Evolutionary conservation across 2,797 vertebrate species (phyloP).

Genomic region (Anas acuta): DNA sequence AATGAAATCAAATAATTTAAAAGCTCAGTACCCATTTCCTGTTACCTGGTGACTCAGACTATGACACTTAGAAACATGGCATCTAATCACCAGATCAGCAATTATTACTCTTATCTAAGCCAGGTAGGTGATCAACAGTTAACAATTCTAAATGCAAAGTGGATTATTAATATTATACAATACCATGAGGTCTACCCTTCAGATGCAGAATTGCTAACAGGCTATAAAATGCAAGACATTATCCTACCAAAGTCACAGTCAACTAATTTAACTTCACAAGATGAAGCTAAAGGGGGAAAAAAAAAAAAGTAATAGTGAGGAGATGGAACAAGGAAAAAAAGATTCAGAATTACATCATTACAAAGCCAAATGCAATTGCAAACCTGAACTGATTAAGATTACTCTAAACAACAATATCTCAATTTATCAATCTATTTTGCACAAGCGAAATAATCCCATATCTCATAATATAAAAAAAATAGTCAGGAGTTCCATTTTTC

Average conservation of each 20-base stretch:
- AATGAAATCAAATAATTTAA: background rate
- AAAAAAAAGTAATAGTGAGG: background rate
- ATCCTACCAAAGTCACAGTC: background rate
- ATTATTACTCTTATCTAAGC: background rate
- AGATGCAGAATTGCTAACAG: background rate
- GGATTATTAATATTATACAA: background rate
- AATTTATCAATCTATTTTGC: background rate
- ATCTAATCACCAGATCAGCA: background rate
- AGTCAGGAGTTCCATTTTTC: background rate
- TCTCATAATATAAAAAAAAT: background rate
- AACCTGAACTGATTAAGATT: background rate
- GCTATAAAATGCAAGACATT: background rate
- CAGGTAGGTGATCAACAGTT: background rate
- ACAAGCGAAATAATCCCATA: background rate
- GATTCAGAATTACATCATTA: background rate
- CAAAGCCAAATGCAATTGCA: background rate
- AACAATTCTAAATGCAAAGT: background rate
- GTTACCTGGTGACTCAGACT: background rate
- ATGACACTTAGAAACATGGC: background rate
- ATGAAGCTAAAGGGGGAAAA: background rate
- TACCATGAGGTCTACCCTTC: background rate
- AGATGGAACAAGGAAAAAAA: background rate
- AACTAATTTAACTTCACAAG: background rate
- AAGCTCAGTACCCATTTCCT: accelerated
- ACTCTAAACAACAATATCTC: background rate